phyloP scores from a whole-genome alignment of 1,140 invertebrate genomes.

The Thaumatotibia leucotreta region DNA sequence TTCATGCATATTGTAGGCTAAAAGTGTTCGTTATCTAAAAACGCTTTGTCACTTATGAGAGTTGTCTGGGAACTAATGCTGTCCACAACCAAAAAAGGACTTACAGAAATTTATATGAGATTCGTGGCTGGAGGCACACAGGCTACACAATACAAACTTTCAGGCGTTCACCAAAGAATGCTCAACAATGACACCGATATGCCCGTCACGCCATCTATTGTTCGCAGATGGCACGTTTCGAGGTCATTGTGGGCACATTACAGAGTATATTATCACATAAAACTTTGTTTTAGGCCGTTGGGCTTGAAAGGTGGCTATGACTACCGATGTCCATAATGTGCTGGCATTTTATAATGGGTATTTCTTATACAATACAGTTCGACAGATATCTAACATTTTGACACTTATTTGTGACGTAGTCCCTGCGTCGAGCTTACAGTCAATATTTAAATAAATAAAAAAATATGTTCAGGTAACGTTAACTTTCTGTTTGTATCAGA shows the following conservation, averaged over 20 bases:
- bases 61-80: not conserved
- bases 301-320: not conserved
- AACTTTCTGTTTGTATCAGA: too few species aligned
- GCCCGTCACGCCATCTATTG: not conserved
- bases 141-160: not conserved
- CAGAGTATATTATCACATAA: not conserved
- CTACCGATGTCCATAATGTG: too few species aligned
- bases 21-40: too few species aligned
- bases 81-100: not conserved
- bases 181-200: not conserved
- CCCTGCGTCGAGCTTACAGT: too few species aligned
- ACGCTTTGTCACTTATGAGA: too few species aligned
- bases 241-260: not conserved
- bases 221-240: not conserved
- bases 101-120: not conserved
- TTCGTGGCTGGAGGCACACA: not conserved
- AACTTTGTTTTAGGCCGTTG: not conserved
- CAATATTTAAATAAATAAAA: too few species aligned
- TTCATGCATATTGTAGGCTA: too few species aligned
- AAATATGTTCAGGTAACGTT: too few species aligned
- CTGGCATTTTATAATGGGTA: too few species aligned
- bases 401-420: too few species aligned
- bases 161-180: constrained; percentile 2
- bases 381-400: too few species aligned
- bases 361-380: too few species aligned